Evolutionary conservation across 2,888 invertebrate species (phyloP).

Genomic region (Drosophila helvetica): DNA sequence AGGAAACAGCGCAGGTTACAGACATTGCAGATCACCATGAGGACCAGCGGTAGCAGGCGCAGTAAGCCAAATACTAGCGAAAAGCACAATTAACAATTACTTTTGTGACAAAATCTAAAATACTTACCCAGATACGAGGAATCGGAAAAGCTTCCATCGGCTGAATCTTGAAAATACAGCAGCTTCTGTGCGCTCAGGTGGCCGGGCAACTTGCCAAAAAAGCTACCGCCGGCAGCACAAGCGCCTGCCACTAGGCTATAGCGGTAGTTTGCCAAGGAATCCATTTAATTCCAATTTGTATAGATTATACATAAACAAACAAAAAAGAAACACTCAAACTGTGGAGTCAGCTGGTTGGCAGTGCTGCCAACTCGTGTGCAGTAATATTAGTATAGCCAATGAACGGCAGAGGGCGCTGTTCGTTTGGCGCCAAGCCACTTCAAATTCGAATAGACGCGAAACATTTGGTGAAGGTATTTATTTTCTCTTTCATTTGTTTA

Average conservation of each 20-base stretch:
- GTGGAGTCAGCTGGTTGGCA: background rate
- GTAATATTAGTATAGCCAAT: no score
- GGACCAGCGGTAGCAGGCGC: slow-evolving; percentile 82
- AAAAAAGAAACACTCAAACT: background rate
- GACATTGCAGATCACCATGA: slow-evolving; percentile 86
- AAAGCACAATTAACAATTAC: slow-evolving; percentile 18
- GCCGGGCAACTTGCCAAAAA: slow-evolving; percentile 86
- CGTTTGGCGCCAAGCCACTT: slow-evolving; percentile 13
- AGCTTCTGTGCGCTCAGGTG: slow-evolving; percentile 53
- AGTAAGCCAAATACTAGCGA: slow-evolving; percentile 65
- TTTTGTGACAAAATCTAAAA: background rate
- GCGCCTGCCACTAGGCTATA: slow-evolving; percentile 84
- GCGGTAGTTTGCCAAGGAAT: slow-evolving; percentile 66
- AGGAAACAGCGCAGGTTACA: slow-evolving; percentile 86
- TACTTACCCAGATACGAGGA: slow-evolving; percentile 33
- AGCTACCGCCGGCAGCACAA: slow-evolving; percentile 86
- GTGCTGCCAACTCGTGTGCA: background rate
- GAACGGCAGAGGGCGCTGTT: background rate
- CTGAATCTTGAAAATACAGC: slow-evolving; percentile 17
- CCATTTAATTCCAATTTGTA: slow-evolving; percentile 43
- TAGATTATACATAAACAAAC: background rate
- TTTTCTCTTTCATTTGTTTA: no score
- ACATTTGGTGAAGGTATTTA: no score
- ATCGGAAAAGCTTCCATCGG: background rate
- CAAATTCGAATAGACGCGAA: slow-evolving; percentile 54